Evolutionary conservation across 2,888 invertebrate genomes (phyloP).

Genomic region (Campoletis raptor): DNA sequence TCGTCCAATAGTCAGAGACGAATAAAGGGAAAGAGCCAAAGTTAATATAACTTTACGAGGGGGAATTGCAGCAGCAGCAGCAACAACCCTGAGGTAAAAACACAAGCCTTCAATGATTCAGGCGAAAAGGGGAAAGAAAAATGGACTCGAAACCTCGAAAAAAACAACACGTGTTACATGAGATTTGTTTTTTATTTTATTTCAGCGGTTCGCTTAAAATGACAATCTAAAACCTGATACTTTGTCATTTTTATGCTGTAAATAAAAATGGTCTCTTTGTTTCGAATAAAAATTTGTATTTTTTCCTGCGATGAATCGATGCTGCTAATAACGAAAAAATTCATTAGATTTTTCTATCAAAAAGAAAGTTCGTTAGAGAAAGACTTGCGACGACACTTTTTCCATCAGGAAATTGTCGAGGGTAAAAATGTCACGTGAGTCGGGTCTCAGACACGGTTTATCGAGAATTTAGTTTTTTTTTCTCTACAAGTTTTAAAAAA

Average conservation of each 20-base stretch:
- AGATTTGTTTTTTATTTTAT: not conserved
- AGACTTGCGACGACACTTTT: not conserved
- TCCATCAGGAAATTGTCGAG: not conserved
- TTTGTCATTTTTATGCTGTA: not conserved
- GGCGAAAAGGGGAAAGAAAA: constrained; percentile 8
- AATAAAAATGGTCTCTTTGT: too few relatives aligned
- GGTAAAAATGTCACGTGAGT: not conserved
- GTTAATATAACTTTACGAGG: constrained; percentile 32
- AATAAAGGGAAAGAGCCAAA: not conserved
- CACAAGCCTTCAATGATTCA: constrained; percentile 57
- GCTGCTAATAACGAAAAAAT: not conserved
- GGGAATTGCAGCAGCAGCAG: constrained; percentile 37
- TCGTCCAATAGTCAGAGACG: not conserved
- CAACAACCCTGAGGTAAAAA: constrained; percentile 69
- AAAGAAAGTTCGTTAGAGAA: not conserved
- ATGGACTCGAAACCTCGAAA: not conserved
- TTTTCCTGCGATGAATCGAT: not conserved
- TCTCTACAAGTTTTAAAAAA: not conserved
- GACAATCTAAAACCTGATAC: too few relatives aligned
- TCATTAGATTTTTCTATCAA: not conserved
- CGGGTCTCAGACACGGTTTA: not conserved
- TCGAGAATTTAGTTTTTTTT: not conserved
- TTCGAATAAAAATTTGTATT: not conserved
- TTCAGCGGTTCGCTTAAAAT: not conserved
- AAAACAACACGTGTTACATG: not conserved